Conservation (phyloP, 2,888 invertebrate species). For the Drosophila acutilabella region DNA sequence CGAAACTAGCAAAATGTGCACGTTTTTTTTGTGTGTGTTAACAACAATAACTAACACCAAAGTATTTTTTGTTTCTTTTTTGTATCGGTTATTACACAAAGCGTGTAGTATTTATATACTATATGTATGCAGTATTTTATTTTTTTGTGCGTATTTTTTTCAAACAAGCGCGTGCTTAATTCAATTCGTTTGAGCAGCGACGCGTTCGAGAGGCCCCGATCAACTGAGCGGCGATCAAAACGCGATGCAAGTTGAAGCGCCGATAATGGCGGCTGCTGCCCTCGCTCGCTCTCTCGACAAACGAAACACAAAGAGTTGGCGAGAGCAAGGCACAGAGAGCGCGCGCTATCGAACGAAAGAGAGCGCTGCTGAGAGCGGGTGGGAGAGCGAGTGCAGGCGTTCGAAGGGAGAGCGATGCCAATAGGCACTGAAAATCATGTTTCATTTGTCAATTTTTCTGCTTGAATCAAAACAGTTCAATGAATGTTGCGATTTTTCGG, state of each 20-base stretch:
- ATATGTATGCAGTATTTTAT: slow-evolving; percentile 13
- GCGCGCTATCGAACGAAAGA: not conserved
- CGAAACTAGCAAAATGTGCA: slow-evolving; percentile 15
- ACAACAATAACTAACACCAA: slow-evolving; percentile 25
- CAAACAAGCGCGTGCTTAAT: slow-evolving; percentile 42
- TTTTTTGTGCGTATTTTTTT: slow-evolving; percentile 9
- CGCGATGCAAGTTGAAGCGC: slow-evolving; percentile 48
- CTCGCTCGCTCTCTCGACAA: slow-evolving; percentile 10
- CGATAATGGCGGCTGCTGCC: slow-evolving; percentile 12
- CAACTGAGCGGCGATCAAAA: slow-evolving; percentile 76
- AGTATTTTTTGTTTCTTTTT: slow-evolving; percentile 1
- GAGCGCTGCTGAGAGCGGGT: not conserved
- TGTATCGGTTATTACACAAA: not conserved
- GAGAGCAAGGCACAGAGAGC: not conserved
- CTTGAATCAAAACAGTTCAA: not conserved
- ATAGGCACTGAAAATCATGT: slow-evolving; percentile 16
- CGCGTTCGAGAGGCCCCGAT: slow-evolving; percentile 75
- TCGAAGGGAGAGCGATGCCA: not conserved
- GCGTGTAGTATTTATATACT: slow-evolving; percentile 20
- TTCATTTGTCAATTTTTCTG: slow-evolving; percentile 5
- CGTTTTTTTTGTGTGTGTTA: slow-evolving; percentile 18
- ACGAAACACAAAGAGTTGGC: slow-evolving; percentile 8
- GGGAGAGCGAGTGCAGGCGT: not conserved
- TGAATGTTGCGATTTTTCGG: slow-evolving; percentile 9
- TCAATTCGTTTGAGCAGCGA: slow-evolving; percentile 56